These are phyloP conservation scores for Cryptocephalus moraei DNA, from an alignment of 2,888 invertebrate genomes.

Conservation along the genomic window DNA sequence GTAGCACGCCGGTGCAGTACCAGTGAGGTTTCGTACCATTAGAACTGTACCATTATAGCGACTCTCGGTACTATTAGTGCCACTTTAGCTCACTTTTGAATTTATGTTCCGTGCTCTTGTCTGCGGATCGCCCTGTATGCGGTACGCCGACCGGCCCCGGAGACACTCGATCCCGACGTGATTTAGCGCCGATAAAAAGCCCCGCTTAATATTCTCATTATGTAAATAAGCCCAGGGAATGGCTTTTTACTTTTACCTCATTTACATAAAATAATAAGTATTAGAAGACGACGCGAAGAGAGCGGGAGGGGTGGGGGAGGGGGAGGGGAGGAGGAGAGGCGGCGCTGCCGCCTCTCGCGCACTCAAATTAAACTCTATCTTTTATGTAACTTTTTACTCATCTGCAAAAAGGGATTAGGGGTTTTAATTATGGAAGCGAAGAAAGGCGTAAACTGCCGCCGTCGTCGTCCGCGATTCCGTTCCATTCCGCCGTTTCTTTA, in stretches of 20 bases:
- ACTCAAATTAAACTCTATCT: slow-evolving; percentile 19
- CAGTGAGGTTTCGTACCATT: no score
- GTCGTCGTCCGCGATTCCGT: no score
- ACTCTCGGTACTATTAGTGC: no score
- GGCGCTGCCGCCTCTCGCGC: slow-evolving; percentile 1
- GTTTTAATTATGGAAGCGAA: slow-evolving; percentile 10
- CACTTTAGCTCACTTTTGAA: no score
- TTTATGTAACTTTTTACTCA: slow-evolving; percentile 19
- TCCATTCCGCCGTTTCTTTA: no score
- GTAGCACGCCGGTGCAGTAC: no score
- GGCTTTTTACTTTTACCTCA: slow-evolving; percentile 26
- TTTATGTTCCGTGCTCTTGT: no score
- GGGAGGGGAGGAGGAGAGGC: slow-evolving; percentile 6
- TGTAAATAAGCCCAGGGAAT: slow-evolving; percentile 21
- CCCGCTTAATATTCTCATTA: slow-evolving; percentile 25
- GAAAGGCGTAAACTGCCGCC: not conserved
- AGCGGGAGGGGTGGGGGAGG: slow-evolving; percentile 6
- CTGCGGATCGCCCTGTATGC: no score
- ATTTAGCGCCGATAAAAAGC: slow-evolving; percentile 16
- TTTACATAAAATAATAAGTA: slow-evolving; percentile 23
- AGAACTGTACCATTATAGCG: no score
- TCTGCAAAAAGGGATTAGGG: slow-evolving; percentile 16
- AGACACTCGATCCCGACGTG: slow-evolving; percentile 1
- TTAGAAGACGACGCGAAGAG: slow-evolving; percentile 1
- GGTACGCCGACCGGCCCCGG: no score